Base-by-base conservation (phyloP, 1,140 invertebrate genomes). In the Drosophila ogumai region DNA sequence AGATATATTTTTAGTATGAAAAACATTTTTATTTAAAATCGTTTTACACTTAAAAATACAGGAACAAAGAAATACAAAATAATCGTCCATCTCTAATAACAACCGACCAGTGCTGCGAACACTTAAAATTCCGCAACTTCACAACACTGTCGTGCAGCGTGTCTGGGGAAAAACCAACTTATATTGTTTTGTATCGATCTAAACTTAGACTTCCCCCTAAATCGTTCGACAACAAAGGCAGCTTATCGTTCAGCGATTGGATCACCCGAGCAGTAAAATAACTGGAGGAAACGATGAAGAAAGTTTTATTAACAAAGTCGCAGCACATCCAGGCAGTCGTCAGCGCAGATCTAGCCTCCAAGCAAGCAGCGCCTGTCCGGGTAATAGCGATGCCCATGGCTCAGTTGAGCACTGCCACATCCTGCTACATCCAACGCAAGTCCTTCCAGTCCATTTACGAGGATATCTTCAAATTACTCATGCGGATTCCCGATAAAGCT, bases 161-260 rank as follows among this genome's bases (percentile, higher is more conserved):
- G 68, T 88, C 63, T 88, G 81, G 84, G 84, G 84, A 68, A 88
- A 71, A 75, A 84, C 84, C 85, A 72, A 72, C 25, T 75, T 78
- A 72, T 36, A 65, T 52, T 52, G 50, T 64, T 75, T 60, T 61
- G 41, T 34, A 47, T 46, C 36, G 50, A 65, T 41, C 34, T 41
- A 85, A 81, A 75, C 19, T 22, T 8, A 50, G 59, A 66, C 28
- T 47, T 81, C 69, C 77, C 80, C 72, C 43, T 41, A 60, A 73
- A 47, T 73, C 12, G 3, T 5, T 3, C 1, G 6, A 49, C 38
- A 49, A 9, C 41, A 19, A 15, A n/a, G 10, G 32, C 15, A 46
- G 34, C 31, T 44, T 38, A 57, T 46, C 47, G 4, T 13, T 2
- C 7, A 43, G 9, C 13, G 34, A 22, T 13, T 44, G n/a, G 17